Evolutionary conservation across 2,888 invertebrate genomes (phyloP), one percentile per base, ranked within the genome.

Genomic region (Heliothis peltigera): DNA sequence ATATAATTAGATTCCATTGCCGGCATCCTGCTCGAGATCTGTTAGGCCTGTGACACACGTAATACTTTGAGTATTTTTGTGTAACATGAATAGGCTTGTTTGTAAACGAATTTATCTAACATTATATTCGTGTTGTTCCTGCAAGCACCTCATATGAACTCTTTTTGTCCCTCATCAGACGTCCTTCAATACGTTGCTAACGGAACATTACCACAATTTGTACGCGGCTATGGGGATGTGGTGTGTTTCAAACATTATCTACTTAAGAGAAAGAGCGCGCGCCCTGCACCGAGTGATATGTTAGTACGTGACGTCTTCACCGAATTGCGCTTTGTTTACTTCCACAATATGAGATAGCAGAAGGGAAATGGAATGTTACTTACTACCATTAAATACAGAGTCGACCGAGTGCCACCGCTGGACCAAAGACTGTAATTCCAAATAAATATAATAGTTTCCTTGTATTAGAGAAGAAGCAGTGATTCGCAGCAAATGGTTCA

Each of bases 1-100:
- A 79, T 73, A 62, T 79, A 79, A 79, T 81, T 79, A 76, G 63
- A 81, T 79, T 79, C 72, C 70, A 65, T 54, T 55, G 75, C 64
- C 51, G 68, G 66, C 70, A 64, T 71, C 81, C 69, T 77, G 52
- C 64, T 57, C 51, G 61, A 51, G 64, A 51, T 56, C 64, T 46
- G 35, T 64, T 51, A 76, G 53, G 77, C 28, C 53, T 35, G 48
- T 17, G 25, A n/a, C 64, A 76, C 56, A 57, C 60, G 32, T 25
- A 21, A 75, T 54, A 57, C 22, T 53, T 56, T 47, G 17, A 32
- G 22, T 7, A 39, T 19, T 46, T 32, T 57, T 17, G 19, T n/a
- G 12, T 19, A 22, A 55, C 55, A 22, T 42, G 47, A 62, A 51
- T 44, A 15, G 15, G 35, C 12, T 32, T 3, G 12, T 32, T 51